Conservation (phyloP, 1,140 invertebrate genomes). For the Solen grandis region DNA sequence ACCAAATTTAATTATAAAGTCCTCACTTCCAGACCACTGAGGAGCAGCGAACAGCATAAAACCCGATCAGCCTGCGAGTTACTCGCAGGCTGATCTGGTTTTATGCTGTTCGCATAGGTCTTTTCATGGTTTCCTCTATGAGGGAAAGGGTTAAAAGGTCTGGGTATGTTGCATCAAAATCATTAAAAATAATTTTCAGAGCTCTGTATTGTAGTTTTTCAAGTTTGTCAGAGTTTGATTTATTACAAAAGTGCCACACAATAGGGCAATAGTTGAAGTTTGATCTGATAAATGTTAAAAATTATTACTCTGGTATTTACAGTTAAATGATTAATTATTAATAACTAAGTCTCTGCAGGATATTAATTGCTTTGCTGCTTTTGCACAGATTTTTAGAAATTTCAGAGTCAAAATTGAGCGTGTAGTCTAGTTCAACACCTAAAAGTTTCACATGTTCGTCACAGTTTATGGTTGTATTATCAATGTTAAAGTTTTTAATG, state of each 20-base stretch:
- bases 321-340: slow-evolving; percentile 32
- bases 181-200: slow-evolving; percentile 33
- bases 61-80: too few species aligned
- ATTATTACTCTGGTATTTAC: slow-evolving; percentile 34
- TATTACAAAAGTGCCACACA: slow-evolving; percentile 46
- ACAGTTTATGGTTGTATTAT: slow-evolving; percentile 35
- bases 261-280: slow-evolving; percentile 51
- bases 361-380: slow-evolving; percentile 54
- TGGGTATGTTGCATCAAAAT: slow-evolving; percentile 9
- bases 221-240: slow-evolving; percentile 35
- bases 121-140: too few species aligned
- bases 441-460: slow-evolving; percentile 54
- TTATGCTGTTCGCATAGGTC: too few species aligned
- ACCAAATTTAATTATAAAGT: too few species aligned
- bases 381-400: slow-evolving; percentile 51
- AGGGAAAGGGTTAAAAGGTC: too few species aligned
- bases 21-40: too few species aligned
- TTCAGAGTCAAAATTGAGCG: slow-evolving; percentile 53
- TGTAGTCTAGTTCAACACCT: slow-evolving; percentile 38
- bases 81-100: too few species aligned
- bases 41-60: too few species aligned
- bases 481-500: slow-evolving; percentile 17
- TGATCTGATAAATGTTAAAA: slow-evolving; percentile 47
- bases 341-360: slow-evolving; percentile 29
- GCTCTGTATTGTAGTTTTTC: slow-evolving; percentile 47